Conservation (phyloP, 2,888 invertebrate genomes). For the Drosophila neonasuta region DNA sequence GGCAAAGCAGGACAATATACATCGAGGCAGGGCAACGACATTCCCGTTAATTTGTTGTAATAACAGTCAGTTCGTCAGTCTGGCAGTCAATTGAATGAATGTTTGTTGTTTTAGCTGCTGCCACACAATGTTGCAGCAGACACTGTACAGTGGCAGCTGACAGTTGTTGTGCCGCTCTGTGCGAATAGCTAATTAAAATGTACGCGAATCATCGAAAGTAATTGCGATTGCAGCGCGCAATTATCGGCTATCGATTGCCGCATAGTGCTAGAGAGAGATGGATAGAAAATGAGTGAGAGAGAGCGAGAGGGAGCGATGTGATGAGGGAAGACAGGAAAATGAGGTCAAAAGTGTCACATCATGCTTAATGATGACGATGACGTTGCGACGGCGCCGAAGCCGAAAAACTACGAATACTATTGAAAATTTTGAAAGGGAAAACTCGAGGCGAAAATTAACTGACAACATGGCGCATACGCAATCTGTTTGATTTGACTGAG, state of each 20-base stretch:
- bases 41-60: slow-evolving; percentile 70
- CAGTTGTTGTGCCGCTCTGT: neutral
- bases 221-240: slow-evolving; percentile 12
- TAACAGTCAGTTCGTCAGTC: slow-evolving; percentile 49
- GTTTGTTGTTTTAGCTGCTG: slow-evolving; percentile 49
- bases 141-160: slow-evolving; percentile 22
- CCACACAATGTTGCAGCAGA: neutral
- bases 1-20: slow-evolving; percentile 1
- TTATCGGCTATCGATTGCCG: slow-evolving; percentile 57
- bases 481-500: slow-evolving; percentile 36
- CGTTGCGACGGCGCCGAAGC: slow-evolving; percentile 43
- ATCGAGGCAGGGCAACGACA: slow-evolving; percentile 12
- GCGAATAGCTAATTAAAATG: slow-evolving; percentile 45
- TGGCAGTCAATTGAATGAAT: slow-evolving; percentile 28
- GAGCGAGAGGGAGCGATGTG: neutral
- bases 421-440: slow-evolving; percentile 31
- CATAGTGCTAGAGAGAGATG: neutral
- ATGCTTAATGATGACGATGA: slow-evolving; percentile 79
- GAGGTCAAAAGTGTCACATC: slow-evolving; percentile 80
- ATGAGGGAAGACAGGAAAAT: slow-evolving; percentile 34
- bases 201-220: slow-evolving; percentile 37
- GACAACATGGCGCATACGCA: slow-evolving; percentile 69
- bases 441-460: slow-evolving; percentile 65
- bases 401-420: slow-evolving; percentile 33
- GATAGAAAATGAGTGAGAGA: too few species aligned